Base-by-base conservation (phyloP, 2,113 vertebrate species). In the Myrmophylax atrothorax region DNA sequence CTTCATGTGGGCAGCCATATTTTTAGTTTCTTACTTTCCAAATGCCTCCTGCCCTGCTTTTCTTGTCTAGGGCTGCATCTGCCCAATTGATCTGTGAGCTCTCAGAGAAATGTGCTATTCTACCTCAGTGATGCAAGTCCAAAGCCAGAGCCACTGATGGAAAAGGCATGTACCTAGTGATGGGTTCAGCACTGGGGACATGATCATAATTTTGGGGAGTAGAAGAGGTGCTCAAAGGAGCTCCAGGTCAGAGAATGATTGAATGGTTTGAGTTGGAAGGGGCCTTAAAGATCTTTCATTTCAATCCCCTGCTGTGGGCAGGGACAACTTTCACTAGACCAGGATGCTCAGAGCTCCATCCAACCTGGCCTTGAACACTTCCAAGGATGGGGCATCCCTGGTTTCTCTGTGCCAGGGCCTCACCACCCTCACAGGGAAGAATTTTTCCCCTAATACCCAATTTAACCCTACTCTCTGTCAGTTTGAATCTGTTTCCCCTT, bases 341-440 rank as follows among this genome's bases (percentile, higher is more conserved):
- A 72, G 29, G 20, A 0, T 56, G 16, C 14, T 80, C 42, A 25
- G 14, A 64, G 9, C 35, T 12, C 31, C 0, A 0, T 37, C 68
- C 59, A 73, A 0, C 37, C 37, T 52, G 59, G 11, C 22, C 3
- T 50, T 50, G 68, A 50, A 1, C 60, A 38, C 37, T 59, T 0
- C 15, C 60, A 89, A 37, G 52, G 52, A 74, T 66, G 52, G 44
- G 22, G 8, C 44, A 88, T 22, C 14, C 59, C 16, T 22, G 44
- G 44, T 33, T 67, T 0, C 52, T 66, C 44, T 40, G 38, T 79
- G 40, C 56, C 49, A 47, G 49, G 16, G 17, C 13, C 40, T 72
- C 0, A 0, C 0, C 14, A 7, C 9, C 22, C 31, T 73, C 52
- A 35, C 10, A 50, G 17, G 0, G 50, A 50, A 58, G 25, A 12